A percentile compares a stretch with the other conserved stretches of the same genome.
These are phyloP conservation scores for Olivierus martensii DNA, from an alignment of 1,140 invertebrate species.

Conservation along the genomic window DNA sequence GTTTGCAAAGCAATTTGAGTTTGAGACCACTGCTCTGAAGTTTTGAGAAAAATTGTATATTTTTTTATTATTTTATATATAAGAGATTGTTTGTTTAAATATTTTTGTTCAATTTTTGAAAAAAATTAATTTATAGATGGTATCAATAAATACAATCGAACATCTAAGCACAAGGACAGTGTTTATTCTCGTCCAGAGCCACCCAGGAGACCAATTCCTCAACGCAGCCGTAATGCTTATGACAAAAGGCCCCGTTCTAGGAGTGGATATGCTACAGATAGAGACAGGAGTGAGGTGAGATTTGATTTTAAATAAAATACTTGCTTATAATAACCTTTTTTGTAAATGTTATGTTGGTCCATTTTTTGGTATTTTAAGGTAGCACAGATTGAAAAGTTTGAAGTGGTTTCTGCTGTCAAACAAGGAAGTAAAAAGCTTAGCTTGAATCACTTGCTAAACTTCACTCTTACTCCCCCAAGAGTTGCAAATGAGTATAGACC, in stretches of 20 bases:
- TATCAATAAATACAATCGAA: slow-evolving; percentile 6
- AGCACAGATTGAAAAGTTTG: slow-evolving; percentile 39
- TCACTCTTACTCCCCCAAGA: slow-evolving; percentile 49
- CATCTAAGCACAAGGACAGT: slow-evolving; percentile 33
- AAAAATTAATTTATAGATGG: slow-evolving; percentile 10
- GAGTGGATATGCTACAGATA: slow-evolving; percentile 36
- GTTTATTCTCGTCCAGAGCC: slow-evolving; percentile 40
- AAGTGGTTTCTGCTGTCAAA: slow-evolving; percentile 62
- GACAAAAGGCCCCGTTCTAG: slow-evolving; percentile 54
- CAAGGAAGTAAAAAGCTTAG: slow-evolving; percentile 81
- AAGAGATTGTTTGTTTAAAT: no score
- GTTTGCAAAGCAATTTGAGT: no score
- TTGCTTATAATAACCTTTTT: slow-evolving; percentile 7
- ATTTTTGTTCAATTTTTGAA: no score
- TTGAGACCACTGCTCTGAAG: no score
- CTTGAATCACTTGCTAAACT: slow-evolving; percentile 79
- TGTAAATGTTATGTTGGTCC: neutral
- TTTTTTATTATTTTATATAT: no score
- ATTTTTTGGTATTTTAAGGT: slow-evolving; percentile 29
- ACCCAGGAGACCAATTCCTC: slow-evolving; percentile 41
- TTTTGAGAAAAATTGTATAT: no score
- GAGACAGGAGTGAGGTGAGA: slow-evolving; percentile 29
- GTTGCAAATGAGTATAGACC: neutral
- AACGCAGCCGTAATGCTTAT: slow-evolving; percentile 40
- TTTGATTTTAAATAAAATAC: no score